These are phyloP conservation scores for Abscondita cerata DNA, from an alignment of 2,888 invertebrate species.

Conservation along the genomic window DNA sequence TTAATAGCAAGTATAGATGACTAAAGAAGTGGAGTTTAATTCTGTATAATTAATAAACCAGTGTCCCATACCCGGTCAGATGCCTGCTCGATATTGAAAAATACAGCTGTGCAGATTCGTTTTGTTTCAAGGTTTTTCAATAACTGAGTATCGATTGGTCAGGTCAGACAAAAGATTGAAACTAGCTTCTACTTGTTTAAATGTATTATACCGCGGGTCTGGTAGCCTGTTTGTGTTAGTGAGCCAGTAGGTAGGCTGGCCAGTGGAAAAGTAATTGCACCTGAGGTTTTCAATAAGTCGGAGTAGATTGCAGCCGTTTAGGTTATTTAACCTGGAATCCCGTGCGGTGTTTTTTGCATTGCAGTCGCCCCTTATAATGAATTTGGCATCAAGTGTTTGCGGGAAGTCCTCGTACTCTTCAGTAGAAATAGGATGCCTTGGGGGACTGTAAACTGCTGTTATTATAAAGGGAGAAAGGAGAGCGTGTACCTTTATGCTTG, in stretches of 20 bases:
- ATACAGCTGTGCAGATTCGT: background rate
- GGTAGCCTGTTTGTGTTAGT: no score
- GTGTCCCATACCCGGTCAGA: background rate
- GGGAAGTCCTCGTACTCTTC: background rate
- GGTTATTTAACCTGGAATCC: no score
- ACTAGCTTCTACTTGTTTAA: no score
- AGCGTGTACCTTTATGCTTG: slow-evolving; percentile 5
- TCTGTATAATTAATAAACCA: no score
- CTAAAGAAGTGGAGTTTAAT: no score
- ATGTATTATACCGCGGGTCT: no score
- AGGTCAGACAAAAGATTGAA: no score
- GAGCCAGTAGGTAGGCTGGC: no score
- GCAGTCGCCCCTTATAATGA: background rate
- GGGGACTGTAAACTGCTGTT: background rate
- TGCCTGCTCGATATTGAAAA: background rate
- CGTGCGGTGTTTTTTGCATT: background rate
- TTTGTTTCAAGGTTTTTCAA: background rate
- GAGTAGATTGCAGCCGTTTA: no score
- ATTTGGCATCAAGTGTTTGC: background rate
- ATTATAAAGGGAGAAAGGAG: background rate
- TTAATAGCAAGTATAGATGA: no score
- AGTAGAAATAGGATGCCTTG: background rate
- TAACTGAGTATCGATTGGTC: background rate
- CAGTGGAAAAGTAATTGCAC: no score
- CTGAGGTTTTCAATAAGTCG: no score